Evolutionary conservation across 2,113 vertebrate species (phyloP).

Genomic region (Megaptera novaeangliae): DNA sequence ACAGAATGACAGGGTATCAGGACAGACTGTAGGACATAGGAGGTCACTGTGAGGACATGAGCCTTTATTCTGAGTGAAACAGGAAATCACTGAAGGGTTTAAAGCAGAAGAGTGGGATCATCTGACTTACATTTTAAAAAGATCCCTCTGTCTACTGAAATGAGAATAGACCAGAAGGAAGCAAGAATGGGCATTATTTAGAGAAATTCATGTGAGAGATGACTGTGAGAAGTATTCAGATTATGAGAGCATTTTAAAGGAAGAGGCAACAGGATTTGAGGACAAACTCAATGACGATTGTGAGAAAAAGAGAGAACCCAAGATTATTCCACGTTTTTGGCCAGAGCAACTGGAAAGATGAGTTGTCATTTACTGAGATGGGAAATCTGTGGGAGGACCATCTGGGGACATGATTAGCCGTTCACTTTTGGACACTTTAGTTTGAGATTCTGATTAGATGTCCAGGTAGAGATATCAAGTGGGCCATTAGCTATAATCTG

Average conservation of each 20-base stretch:
- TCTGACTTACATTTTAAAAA: not conserved
- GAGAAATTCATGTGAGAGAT: not conserved
- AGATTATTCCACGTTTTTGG: slow-evolving; percentile 2
- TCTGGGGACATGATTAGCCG: not conserved
- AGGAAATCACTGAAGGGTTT: not conserved
- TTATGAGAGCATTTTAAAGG: not conserved
- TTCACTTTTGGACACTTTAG: not conserved
- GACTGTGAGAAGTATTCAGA: not conserved
- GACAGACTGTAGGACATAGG: not conserved
- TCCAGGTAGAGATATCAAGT: not conserved
- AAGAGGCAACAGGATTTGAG: not conserved
- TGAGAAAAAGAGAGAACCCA: not conserved
- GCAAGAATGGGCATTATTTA: not conserved
- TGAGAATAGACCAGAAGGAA: not conserved
- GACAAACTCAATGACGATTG: not conserved
- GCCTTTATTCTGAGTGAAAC: not conserved
- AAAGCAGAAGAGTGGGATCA: not conserved
- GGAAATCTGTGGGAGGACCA: slow-evolving; percentile 46
- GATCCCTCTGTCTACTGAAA: no score
- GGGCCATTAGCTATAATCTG: not conserved
- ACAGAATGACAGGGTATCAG: not conserved
- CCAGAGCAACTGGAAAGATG: slow-evolving; percentile 18
- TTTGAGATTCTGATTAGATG: slow-evolving; percentile 12
- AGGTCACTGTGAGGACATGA: not conserved
- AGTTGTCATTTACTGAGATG: slow-evolving; percentile 37